Evolutionary conservation across 2,113 vertebrate species (phyloP).

Genomic region (Istiophorus platypterus): DNA sequence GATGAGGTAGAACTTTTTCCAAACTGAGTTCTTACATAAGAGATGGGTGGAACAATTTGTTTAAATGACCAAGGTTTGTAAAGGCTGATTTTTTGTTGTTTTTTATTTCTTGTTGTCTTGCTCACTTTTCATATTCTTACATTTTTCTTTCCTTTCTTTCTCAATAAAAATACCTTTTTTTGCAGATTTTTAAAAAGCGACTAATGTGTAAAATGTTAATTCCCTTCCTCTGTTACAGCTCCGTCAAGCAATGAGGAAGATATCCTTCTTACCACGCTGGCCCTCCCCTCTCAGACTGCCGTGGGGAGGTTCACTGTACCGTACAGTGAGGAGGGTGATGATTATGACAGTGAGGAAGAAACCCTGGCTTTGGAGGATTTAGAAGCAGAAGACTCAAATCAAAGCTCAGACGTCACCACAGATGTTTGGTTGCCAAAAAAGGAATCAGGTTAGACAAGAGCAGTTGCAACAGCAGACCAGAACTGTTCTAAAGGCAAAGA

Average conservation of each 20-base stretch:
- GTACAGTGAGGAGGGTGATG: slow-evolving; percentile 28
- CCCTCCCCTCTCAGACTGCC: slow-evolving; percentile 18
- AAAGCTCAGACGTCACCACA: slow-evolving; percentile 21
- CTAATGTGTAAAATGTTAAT: background rate
- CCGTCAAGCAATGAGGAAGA: slow-evolving; percentile 43
- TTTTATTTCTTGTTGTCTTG: background rate
- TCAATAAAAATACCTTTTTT: background rate
- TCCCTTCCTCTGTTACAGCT: slow-evolving; percentile 28
- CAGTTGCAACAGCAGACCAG: background rate
- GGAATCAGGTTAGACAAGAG: slow-evolving; percentile 54
- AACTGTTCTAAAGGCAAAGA: background rate
- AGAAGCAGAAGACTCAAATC: slow-evolving; percentile 46
- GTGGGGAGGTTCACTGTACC: slow-evolving; percentile 18
- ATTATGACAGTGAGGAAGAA: slow-evolving; percentile 40
- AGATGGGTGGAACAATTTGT: background rate
- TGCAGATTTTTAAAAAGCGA: background rate
- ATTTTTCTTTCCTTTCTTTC: background rate
- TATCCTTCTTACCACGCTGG: slow-evolving; percentile 49
- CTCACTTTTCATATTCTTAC: background rate
- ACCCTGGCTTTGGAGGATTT: slow-evolving; percentile 13
- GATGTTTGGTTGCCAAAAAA: slow-evolving; percentile 55
- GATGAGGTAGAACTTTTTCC: background rate
- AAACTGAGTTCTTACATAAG: background rate
- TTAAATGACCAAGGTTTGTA: background rate
- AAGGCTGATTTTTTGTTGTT: background rate